Base-by-base conservation (phyloP, 2,888 invertebrate genomes). In the Drosophila mettleri region DNA sequence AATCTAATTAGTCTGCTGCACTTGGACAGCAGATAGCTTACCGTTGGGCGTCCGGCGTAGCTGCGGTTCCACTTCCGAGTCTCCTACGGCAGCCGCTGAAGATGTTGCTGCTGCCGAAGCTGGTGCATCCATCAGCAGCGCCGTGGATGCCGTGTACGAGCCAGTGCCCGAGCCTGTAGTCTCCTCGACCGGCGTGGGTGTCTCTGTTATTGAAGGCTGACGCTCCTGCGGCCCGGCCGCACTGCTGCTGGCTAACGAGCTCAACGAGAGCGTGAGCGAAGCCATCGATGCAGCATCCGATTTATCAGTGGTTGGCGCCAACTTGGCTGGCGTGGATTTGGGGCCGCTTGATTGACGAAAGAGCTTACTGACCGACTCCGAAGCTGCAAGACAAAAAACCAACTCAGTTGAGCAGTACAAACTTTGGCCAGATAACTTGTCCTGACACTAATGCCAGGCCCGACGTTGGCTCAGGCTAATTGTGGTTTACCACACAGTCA, bases 341-440 rank as follows among this genome's bases (percentile, higher is more conserved):
- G 79, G 61, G 48, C 80, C 86, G 60, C 87, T 74, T 67, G 91
- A 89, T 68, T 91, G 89, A 70, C 92, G 92, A 88, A 92, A 92
- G 60, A 92, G 90, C 88, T 92, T 92, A 74, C 91, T 91, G 87
- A 92, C 90, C 72, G 91, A 91, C 83, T 92, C 92, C 74, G 90
- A 81, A 45, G 90, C 86, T 86, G 77, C 31, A 81, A 83, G 55
- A 58, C 27, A 72, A 29, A 65, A 69, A 69, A 69, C 58, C 55
- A 68, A 59, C 67, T 69, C 49, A 59, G 74, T 65, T 65, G 51
- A 49, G 48, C 51, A 63, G 53, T 61, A 52, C 46, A 67, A 72
- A 76, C 55, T 79, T 70, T 69, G 67, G 49, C 39, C 51, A 62
- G 84, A 78, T 79, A 79, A 83, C 74, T 86, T 74, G 63, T 41